Evolutionary conservation across 2,797 vertebrate genomes (phyloP).

Genomic region (Acestrorhynchus altus): DNA sequence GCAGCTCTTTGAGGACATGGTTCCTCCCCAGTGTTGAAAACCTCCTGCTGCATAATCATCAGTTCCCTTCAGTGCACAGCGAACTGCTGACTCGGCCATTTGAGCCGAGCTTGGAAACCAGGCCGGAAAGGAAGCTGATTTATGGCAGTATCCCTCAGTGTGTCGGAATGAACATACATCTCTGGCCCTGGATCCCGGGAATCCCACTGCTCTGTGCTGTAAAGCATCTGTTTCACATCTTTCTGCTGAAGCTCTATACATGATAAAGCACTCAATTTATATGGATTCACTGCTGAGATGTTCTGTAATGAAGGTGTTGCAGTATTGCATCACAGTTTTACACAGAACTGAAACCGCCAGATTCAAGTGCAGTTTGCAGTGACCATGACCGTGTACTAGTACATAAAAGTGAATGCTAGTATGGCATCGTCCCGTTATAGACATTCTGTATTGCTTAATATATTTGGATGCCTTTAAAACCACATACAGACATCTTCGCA

Average conservation of each 20-base stretch:
- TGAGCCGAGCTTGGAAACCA: constrained; percentile 13
- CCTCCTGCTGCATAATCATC: not conserved
- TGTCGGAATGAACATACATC: constrained; percentile 1
- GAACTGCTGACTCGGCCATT: constrained; percentile 20
- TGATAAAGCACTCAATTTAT: not conserved
- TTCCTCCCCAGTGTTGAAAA: not conserved
- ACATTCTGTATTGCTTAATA: not conserved
- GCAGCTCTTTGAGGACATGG: not conserved
- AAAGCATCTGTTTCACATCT: not conserved
- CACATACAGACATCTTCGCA: too few relatives aligned
- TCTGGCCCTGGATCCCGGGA: not conserved
- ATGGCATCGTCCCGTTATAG: too few relatives aligned
- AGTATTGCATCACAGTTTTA: too few relatives aligned
- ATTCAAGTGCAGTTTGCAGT: too few relatives aligned
- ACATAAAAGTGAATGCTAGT: too few relatives aligned
- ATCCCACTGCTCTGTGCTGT: not conserved
- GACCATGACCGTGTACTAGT: too few relatives aligned
- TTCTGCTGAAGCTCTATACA: not conserved
- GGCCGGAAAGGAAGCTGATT: constrained; percentile 48
- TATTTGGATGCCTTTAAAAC: too few relatives aligned
- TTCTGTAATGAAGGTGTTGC: too few relatives aligned
- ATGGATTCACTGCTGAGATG: too few relatives aligned
- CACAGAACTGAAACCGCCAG: not conserved
- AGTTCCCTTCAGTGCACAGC: not conserved
- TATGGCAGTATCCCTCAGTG: not conserved